Evolutionary conservation across 2,888 invertebrate species (phyloP).

Genomic region (Tipula vernalis): DNA sequence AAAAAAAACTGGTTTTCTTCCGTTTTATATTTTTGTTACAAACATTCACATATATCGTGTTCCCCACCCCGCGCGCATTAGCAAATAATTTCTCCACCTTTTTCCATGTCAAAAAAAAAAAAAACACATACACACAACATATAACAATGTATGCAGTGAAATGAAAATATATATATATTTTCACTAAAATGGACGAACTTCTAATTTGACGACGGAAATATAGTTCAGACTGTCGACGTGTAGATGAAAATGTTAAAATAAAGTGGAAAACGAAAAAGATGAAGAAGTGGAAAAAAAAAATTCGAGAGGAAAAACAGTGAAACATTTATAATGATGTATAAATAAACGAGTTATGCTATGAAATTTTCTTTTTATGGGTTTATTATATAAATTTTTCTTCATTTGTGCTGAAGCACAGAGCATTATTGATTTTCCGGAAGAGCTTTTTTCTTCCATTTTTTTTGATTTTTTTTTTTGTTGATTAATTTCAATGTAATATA

Average conservation of each 20-base stretch:
- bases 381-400: not conserved
- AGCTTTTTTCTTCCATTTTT: not conserved
- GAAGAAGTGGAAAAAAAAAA: not conserved
- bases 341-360: conserved; percentile 10
- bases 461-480: not conserved
- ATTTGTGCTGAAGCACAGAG: not conserved
- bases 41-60: not conserved
- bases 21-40: not conserved
- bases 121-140: not conserved
- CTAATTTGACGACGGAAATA: conserved; percentile 11
- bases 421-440: not conserved
- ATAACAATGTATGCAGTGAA: not conserved
- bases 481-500: not conserved
- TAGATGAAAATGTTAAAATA: conserved; percentile 9
- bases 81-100: not conserved
- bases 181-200: conserved; percentile 11
- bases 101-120: not conserved
- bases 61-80: not conserved
- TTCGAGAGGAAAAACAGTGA: conserved; percentile 7
- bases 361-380: conserved; percentile 7
- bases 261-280: not conserved
- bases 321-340: conserved; percentile 11
- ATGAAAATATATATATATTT: not conserved
- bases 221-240: conserved; percentile 11
- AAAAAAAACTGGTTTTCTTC: not conserved